phyloP scores from a whole-genome alignment of 2,113 vertebrate species.

The Opisthocomus hoazin region DNA sequence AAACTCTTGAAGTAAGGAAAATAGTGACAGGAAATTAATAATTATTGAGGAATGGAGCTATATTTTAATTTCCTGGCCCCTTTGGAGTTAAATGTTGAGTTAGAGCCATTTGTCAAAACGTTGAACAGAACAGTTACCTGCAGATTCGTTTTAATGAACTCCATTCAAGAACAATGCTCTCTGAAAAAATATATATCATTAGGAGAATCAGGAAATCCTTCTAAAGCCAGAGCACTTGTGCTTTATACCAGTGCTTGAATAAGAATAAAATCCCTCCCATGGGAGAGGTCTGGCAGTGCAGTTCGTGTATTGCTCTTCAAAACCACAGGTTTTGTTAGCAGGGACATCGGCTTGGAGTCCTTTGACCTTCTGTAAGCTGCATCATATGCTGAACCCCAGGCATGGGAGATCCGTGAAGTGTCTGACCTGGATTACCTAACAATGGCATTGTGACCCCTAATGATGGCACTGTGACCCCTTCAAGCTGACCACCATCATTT shows the following conservation, averaged over 20 bases:
- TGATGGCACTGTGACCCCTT: neutral
- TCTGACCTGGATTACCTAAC: neutral
- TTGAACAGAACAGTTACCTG: neutral
- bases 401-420: neutral
- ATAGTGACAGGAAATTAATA: conserved; percentile 58
- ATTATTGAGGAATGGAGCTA: conserved; percentile 36
- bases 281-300: neutral
- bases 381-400: neutral
- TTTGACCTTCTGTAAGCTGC: neutral
- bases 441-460: too few species aligned
- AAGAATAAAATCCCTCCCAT: neutral
- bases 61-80: conserved; percentile 45
- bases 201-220: neutral
- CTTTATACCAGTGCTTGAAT: neutral
- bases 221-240: neutral
- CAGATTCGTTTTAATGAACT: neutral
- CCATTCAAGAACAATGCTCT: neutral
- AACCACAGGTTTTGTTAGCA: neutral
- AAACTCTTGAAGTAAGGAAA: conserved; percentile 33
- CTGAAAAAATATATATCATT: neutral
- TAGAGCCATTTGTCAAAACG: conserved; percentile 9
- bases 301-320: neutral
- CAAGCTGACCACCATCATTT: neutral
- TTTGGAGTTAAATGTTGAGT: neutral
- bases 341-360: neutral